These are phyloP conservation scores for Drosophila ercepeae DNA, from an alignment of 1,140 invertebrate species.

Conservation along the genomic window DNA sequence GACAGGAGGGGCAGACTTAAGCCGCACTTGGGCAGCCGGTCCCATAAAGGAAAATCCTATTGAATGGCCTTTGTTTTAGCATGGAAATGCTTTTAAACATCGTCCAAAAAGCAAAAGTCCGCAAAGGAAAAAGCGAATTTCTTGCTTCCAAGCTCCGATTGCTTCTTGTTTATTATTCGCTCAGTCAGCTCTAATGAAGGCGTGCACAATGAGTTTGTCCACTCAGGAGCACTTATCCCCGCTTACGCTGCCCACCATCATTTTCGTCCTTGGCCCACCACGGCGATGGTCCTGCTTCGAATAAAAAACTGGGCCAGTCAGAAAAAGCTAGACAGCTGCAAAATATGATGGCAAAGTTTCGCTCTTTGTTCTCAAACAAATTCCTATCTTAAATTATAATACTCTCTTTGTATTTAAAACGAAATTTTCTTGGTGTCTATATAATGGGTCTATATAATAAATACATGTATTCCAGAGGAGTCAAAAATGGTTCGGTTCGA, in stretches of 20 bases:
- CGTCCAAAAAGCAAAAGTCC: slow-evolving; percentile 43
- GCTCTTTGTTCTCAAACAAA: slow-evolving; percentile 11
- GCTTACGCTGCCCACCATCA: slow-evolving; percentile 31
- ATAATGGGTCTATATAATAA: too few relatives aligned
- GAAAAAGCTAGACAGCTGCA: slow-evolving; percentile 5
- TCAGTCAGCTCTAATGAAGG: slow-evolving; percentile 47
- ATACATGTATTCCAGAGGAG: too few relatives aligned
- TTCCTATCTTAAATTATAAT: not conserved
- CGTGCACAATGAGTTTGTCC: slow-evolving; percentile 19
- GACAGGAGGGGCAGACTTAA: slow-evolving; percentile 22
- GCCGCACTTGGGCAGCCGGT: slow-evolving; percentile 73
- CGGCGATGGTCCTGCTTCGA: not conserved
- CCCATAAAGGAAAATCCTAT: slow-evolving; percentile 51
- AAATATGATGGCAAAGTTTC: slow-evolving; percentile 57
- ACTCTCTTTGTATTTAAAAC: too few relatives aligned
- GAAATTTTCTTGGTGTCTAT: too few relatives aligned
- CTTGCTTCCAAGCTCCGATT: slow-evolving; percentile 18
- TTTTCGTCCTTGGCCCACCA: not conserved
- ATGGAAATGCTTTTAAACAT: slow-evolving; percentile 76
- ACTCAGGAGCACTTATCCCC: slow-evolving; percentile 50
- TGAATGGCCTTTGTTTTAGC: slow-evolving; percentile 63
- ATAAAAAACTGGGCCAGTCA: slow-evolving; percentile 3
- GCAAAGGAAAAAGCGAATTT: slow-evolving; percentile 9
- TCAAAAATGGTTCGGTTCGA: too few relatives aligned
- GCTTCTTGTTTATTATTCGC: slow-evolving; percentile 51